Evolutionary conservation across 1,140 invertebrate genomes (phyloP), one percentile per base, ranked within the genome.

Genomic region (Drosophila rufa): DNA sequence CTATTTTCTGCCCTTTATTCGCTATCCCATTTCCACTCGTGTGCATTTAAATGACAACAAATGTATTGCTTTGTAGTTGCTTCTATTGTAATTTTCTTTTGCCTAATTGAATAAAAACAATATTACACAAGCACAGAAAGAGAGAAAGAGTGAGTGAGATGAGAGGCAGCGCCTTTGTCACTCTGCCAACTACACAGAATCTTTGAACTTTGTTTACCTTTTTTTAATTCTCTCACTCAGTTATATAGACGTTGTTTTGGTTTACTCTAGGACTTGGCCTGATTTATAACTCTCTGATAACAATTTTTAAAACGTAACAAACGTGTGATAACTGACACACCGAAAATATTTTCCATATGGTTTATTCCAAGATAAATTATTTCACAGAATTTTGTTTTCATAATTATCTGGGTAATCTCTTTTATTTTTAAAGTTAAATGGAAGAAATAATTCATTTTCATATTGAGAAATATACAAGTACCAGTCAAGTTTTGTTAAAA

Each of bases 71-170:
- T 47, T 69, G 55, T 58, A 48, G 38, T 53, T 75, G 56, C 65
- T 56, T 46, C 51, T 68, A 43, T 77, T 81, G 80, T 74, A 80
- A 65, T 67, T 81, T 45, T 47, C 64, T 56, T 79, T 56, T 71
- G 66, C 53, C 46, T 76, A 83, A 83, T 79, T 83, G 71, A 82
- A 57, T 69, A 67, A 79, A 83, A 76, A 67, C 68, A 76, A 75
- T 64, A 79, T 79, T 83, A 70, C 59, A 67, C 53, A 71, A 79
- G 68, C 71, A 12, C 38, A 56, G 15, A 68, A 19, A 76, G 7
- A 69, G 12, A 42, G 38, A 43, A 27, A 40, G 1, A 50, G 17
- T 14, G 19, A 61, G 55, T 57, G 25, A 17, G 15, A 19, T 36
- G 33, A 11, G 33, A 36, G 33, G 36, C n/a, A 51, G 27, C 64